These are phyloP conservation scores for Heliconius charithonia DNA, from an alignment of 2,888 invertebrate species.

Conservation along the genomic window DNA sequence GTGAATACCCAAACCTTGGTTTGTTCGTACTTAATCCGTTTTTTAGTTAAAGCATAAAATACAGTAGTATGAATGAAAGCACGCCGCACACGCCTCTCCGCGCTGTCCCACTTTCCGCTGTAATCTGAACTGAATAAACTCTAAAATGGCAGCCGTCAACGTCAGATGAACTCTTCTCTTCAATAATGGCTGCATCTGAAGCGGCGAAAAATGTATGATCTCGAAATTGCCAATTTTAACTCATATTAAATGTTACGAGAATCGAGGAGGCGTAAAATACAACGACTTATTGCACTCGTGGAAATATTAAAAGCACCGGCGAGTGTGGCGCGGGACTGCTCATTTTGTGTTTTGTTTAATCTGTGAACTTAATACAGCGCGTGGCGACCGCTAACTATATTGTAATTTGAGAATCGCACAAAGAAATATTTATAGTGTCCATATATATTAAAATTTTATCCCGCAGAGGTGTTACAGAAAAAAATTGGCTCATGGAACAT, in stretches of 20 bases:
- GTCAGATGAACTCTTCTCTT: conserved; percentile 14
- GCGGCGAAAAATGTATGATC: conserved; percentile 25
- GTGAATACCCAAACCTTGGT: background rate
- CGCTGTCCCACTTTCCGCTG: conserved; percentile 16
- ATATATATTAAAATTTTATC: too few species aligned
- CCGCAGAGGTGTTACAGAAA: too few species aligned
- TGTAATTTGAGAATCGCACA: background rate
- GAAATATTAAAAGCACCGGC: conserved; percentile 12
- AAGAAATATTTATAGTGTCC: background rate
- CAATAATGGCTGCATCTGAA: conserved; percentile 18
- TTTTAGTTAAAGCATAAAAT: background rate
- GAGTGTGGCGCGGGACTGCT: background rate
- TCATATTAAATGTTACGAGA: conserved; percentile 30
- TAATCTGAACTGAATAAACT: conserved; percentile 24
- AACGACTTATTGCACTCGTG: conserved; percentile 21
- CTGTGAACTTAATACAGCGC: background rate
- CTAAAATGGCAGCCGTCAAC: conserved; percentile 21
- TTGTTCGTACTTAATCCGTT: background rate
- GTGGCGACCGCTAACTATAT: background rate
- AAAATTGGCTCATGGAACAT: too few species aligned
- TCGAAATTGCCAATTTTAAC: conserved; percentile 28
- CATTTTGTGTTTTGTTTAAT: conserved; percentile 8
- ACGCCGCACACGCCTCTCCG: background rate
- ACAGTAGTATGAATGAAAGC: background rate
- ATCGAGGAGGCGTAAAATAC: conserved; percentile 20